These are phyloP conservation scores for Semnornis frantzii DNA, from an alignment of 2,113 vertebrate species.

Conservation along the genomic window DNA sequence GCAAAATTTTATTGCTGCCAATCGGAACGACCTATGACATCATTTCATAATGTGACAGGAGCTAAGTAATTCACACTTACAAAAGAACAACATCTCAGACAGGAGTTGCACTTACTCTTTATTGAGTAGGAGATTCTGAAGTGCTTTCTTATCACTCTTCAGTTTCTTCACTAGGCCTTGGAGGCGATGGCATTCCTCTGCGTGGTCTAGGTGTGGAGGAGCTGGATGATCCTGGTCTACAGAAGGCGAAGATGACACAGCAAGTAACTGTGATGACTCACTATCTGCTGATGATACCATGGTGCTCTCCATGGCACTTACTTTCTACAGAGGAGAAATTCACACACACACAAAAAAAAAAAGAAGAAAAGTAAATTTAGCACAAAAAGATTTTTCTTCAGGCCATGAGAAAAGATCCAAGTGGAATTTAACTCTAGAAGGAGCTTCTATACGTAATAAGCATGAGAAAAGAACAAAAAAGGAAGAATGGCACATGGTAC, in stretches of 20 bases:
- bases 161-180: constrained; percentile 71
- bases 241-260: background rate
- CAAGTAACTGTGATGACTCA: background rate
- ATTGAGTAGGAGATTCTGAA: constrained; percentile 75
- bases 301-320: constrained; percentile 37
- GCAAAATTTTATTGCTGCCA: background rate
- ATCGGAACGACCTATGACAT: background rate
- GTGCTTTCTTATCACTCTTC: constrained; percentile 70
- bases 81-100: background rate
- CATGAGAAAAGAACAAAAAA: background rate
- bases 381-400: background rate
- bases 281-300: background rate
- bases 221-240: background rate
- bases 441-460: background rate
- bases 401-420: background rate
- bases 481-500: background rate
- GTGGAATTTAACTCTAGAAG: background rate
- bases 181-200: constrained; percentile 66
- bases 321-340: constrained; percentile 56
- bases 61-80: background rate
- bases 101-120: constrained; percentile 78
- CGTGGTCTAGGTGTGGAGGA: background rate
- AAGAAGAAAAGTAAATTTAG: background rate
- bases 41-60: background rate
- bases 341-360: background rate